Conservation (phyloP, 2,113 vertebrate species). For the Dryoscopus gambensis region DNA sequence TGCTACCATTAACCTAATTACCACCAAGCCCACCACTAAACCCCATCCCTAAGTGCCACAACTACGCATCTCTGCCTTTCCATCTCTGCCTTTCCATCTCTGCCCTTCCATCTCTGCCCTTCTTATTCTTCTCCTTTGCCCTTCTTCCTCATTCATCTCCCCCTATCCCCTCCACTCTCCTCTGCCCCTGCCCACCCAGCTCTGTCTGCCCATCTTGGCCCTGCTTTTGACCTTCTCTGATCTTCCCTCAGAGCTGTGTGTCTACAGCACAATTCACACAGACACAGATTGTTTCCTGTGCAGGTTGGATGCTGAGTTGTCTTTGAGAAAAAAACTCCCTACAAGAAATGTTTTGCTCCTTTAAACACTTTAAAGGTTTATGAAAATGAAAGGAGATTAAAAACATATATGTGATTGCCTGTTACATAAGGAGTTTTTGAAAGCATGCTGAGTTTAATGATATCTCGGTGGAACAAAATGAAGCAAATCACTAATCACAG, state of each 20-base stretch:
- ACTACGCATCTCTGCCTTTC: not conserved
- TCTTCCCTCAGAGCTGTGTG: not conserved
- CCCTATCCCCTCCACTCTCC: not conserved
- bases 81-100: not conserved
- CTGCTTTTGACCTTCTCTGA: not conserved
- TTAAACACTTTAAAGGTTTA: not conserved
- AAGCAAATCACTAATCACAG: not conserved
- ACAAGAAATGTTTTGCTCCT: not conserved
- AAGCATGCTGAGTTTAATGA: not conserved
- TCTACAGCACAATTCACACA: not conserved
- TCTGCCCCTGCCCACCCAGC: not conserved
- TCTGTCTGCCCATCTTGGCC: not conserved
- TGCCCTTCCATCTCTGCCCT: not conserved
- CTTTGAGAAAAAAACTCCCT: not conserved
- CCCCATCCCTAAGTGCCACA: not conserved
- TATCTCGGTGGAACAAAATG: constrained; percentile 2
- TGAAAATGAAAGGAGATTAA: constrained; percentile 18
- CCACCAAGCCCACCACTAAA: not conserved
- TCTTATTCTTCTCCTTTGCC: not conserved
- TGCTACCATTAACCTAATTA: not conserved
- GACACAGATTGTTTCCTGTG: not conserved
- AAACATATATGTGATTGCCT: not conserved
- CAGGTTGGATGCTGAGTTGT: not conserved
- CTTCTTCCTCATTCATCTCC: not conserved
- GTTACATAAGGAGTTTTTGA: not conserved